Percentiles rank a stretch among this genome's conserved stretches.
phyloP scores from a whole-genome alignment of 2,113 vertebrate species.

The Oncorhynchus nerka region DNA sequence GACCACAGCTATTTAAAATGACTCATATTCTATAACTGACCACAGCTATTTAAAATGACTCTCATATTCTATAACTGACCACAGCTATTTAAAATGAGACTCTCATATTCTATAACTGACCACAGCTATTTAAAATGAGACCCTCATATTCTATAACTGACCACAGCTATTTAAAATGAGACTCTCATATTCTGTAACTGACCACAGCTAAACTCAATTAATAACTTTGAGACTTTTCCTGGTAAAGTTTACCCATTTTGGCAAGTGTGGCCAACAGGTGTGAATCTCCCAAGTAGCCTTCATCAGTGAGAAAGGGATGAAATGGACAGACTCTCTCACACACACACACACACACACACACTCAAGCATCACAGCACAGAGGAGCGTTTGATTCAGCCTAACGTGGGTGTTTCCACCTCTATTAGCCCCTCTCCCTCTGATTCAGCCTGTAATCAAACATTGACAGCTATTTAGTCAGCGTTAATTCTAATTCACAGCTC shows the following conservation, averaged over 20 bases:
- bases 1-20: too few species aligned
- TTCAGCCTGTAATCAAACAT: slow-evolving; percentile 85
- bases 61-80: too few species aligned
- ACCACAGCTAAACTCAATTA: neutral
- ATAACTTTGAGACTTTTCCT: neutral
- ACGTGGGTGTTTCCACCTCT: slow-evolving; percentile 76
- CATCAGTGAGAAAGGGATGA: slow-evolving; percentile 27
- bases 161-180: too few species aligned
- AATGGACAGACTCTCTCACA: slow-evolving; percentile 8
- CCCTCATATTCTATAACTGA: too few species aligned
- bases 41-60: too few species aligned
- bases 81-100: too few species aligned
- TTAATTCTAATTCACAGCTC: slow-evolving; percentile 92
- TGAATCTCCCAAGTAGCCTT: slow-evolving; percentile 52
- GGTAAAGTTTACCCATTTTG: too few species aligned
- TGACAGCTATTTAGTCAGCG: slow-evolving; percentile 84
- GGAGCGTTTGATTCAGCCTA: slow-evolving; percentile 34
- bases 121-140: too few species aligned
- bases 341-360: too few species aligned
- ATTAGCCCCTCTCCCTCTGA: slow-evolving; percentile 67
- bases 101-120: too few species aligned
- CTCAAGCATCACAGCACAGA: slow-evolving; percentile 3
- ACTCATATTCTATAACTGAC: too few species aligned
- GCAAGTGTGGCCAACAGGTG: slow-evolving; percentile 39
- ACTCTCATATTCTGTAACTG: too few species aligned